Evolutionary conservation across 2,113 vertebrate genomes (phyloP), one percentile per base, ranked within the genome.

Genomic region (Vanacampus margaritifer): DNA sequence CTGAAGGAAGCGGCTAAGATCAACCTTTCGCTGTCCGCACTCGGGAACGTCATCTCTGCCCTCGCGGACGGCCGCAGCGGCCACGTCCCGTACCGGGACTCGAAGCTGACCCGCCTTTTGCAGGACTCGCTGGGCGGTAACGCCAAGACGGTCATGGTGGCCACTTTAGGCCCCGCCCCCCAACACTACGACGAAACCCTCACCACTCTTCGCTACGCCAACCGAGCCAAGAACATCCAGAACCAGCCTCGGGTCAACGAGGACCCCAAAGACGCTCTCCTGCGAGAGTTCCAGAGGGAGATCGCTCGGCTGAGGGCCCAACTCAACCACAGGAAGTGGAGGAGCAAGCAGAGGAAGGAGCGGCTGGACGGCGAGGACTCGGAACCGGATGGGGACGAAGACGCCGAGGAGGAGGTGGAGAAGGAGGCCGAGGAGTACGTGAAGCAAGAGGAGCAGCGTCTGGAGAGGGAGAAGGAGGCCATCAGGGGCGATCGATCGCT

Each of bases 1-100:
- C 93, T 97, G 21, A 97, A 96, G 68, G 96, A 99, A 65, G 96
- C 97, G 0, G 95, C 97, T 71, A 98, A 98, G 87, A 99, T 99
- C 89, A 99, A 99, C 86, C 94, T 99, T 11, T 99, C 97, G 0
- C 92, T 98, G 39, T 98, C 97, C 0, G 97, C 97, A 0, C 79
- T 98, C 85, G 97, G 97, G 67, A 98, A 99, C 0, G 97, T 99
- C 50, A 98, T 99, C 71, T 98, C 96, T 0, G 95, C 96, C 0
- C 87, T 99, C 14, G 96, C 96, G 0, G 96, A 98, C 2, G 96
- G 94, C 8, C 93, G 92, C 59, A 97, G 96, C 79, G 91, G 95
- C 0, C 97, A 99, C 24, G 93, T 98, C 39, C 97, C 97, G 0
- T 99, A 98, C 86, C 89, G 97, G 82, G 97, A 99, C 93, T 99